A percentile compares a stretch with the other conserved stretches of the same genome.
These are phyloP conservation scores for Sinocyclocheilus rhinocerous DNA, from an alignment of 2,113 vertebrate species.

Conservation along the genomic window DNA sequence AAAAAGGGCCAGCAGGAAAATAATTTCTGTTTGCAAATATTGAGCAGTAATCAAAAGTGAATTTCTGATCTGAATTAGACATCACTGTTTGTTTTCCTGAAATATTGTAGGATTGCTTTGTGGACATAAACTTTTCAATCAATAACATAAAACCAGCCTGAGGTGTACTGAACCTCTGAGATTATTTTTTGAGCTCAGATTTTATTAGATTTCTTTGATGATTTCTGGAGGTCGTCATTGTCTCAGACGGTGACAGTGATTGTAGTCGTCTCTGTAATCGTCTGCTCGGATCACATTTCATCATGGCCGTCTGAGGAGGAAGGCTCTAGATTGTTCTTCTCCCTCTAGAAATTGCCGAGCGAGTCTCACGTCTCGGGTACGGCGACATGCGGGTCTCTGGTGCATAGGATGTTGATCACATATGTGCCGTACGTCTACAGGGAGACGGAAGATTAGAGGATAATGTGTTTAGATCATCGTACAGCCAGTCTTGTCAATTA, in stretches of 20 bases:
- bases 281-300: slow-evolving; percentile 29
- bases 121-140: neutral
- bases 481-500: slow-evolving; percentile 49
- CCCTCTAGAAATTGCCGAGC: slow-evolving; percentile 18
- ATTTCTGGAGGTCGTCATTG: neutral
- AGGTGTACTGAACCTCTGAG: neutral
- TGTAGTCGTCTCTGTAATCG: slow-evolving; percentile 13
- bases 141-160: neutral
- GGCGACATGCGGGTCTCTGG: too few relatives aligned
- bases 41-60: neutral
- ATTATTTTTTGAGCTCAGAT: neutral
- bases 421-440: slow-evolving; percentile 37
- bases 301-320: slow-evolving; percentile 27
- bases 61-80: neutral
- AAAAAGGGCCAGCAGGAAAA: neutral
- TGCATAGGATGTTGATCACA: slow-evolving; percentile 1
- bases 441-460: slow-evolving; percentile 43
- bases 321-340: slow-evolving; percentile 35
- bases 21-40: too few relatives aligned
- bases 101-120: neutral
- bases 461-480: slow-evolving; percentile 51
- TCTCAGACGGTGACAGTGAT: slow-evolving; percentile 27
- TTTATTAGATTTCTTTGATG: slow-evolving; percentile 6
- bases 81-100: neutral
- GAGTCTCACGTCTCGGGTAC: neutral